Percentiles rank a stretch among this genome's conserved stretches.
Conservation (phyloP, 2,797 vertebrate genomes). For the Cossypha niveicapilla region DNA sequence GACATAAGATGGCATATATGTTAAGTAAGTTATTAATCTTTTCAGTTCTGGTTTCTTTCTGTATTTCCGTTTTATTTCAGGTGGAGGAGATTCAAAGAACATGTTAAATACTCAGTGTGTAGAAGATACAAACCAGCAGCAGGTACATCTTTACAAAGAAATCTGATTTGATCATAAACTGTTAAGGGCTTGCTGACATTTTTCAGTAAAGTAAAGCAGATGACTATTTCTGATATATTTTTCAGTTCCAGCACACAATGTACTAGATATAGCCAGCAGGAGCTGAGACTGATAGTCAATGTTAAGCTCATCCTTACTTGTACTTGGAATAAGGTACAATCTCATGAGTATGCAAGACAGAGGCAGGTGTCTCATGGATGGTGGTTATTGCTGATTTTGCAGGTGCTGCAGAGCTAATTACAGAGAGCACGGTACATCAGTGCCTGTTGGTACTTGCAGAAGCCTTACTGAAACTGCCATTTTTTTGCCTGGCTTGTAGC, state of each 20-base stretch:
- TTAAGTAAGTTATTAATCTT: background rate
- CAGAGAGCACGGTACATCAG: background rate
- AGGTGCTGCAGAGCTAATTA: background rate
- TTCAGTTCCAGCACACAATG: background rate
- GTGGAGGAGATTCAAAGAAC: background rate
- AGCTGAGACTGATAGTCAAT: background rate
- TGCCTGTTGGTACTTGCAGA: background rate
- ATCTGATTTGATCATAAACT: background rate
- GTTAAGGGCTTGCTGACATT: background rate
- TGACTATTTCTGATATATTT: background rate
- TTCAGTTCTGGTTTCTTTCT: background rate
- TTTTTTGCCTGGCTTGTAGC: background rate
- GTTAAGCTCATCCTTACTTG: background rate
- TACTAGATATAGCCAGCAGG: background rate
- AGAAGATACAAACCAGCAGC: background rate
- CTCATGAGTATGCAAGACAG: background rate
- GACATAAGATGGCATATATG: background rate
- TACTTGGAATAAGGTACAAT: background rate
- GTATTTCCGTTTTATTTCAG: conserved; percentile 38
- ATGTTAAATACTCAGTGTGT: background rate
- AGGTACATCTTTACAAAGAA: conserved; percentile 56
- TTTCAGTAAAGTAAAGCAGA: background rate
- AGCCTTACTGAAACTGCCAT: background rate
- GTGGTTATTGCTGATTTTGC: background rate
- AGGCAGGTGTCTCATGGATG: background rate